Evolutionary conservation across 1,140 invertebrate genomes (phyloP).

Genomic region (Tachypleus tridentatus): DNA sequence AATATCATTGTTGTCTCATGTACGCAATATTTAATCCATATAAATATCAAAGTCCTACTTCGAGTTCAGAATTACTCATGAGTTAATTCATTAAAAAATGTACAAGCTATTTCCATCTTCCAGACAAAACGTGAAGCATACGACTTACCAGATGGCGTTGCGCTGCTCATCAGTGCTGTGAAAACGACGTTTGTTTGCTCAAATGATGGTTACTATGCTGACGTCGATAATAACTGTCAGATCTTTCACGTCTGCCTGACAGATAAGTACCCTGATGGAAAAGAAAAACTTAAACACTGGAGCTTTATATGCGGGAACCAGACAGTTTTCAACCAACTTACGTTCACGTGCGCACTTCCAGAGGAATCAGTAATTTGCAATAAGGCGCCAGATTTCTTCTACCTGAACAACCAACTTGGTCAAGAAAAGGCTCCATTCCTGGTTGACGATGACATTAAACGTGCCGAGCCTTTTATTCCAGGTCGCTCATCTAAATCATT

Average conservation of each 20-base stretch:
- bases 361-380: conserved; percentile 29
- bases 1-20: too few relatives aligned
- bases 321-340: conserved; percentile 74
- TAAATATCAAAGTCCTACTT: too few relatives aligned
- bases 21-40: too few relatives aligned
- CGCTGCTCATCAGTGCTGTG: conserved; percentile 22
- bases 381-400: conserved; percentile 29
- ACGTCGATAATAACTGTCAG: conserved; percentile 32
- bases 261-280: conserved; percentile 46
- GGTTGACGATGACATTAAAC: conserved; percentile 20
- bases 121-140: conserved; percentile 17
- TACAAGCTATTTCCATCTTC: background rate
- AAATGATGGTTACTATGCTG: conserved; percentile 33
- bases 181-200: conserved; percentile 27
- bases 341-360: conserved; percentile 29
- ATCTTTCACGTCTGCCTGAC: conserved; percentile 34
- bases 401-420: conserved; percentile 21
- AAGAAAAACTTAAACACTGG: conserved; percentile 36
- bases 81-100: background rate
- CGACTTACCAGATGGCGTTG: conserved; percentile 24
- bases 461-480: conserved; percentile 12
- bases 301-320: conserved; percentile 76
- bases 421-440: conserved; percentile 22
- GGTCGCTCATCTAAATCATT: background rate
- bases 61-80: conserved; percentile 24